phyloP scores from a whole-genome alignment of 2,113 vertebrate species.

The Rynchops niger region DNA sequence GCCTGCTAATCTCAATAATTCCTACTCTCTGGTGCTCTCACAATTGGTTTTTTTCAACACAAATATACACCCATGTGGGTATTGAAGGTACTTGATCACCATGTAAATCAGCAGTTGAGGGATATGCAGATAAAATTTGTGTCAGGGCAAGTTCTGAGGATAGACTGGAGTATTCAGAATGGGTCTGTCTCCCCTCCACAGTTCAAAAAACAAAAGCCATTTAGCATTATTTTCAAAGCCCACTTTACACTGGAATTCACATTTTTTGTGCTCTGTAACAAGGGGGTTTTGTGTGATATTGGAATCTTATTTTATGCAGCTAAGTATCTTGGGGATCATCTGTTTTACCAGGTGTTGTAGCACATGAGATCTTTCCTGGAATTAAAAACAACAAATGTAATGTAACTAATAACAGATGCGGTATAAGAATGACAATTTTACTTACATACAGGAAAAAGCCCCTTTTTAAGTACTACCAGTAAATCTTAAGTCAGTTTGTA shows the following conservation, averaged over 20 bases:
- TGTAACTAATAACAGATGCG: not conserved
- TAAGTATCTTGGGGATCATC: not conserved
- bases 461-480: not conserved
- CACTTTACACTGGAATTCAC: not conserved
- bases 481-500: not conserved
- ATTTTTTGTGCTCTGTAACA: not conserved
- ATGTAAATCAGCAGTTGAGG: not conserved
- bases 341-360: not conserved
- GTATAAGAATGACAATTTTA: not conserved
- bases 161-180: not conserved
- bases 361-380: not conserved
- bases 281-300: not conserved
- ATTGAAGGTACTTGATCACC: not conserved
- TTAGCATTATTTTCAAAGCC: not conserved
- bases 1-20: not conserved
- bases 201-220: not conserved
- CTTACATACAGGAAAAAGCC: not conserved
- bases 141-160: not conserved
- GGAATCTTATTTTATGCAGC: not conserved
- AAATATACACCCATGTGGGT: not conserved
- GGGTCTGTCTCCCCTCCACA: not conserved
- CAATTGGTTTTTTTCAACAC: not conserved
- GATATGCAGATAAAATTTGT: not conserved
- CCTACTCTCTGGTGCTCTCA: not conserved
- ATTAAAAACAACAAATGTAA: not conserved